A percentile compares a stretch with the other conserved stretches of the same genome.
Evolutionary conservation across 2,113 vertebrate genomes (phyloP).

Genomic region (Leucopsar rothschildi): DNA sequence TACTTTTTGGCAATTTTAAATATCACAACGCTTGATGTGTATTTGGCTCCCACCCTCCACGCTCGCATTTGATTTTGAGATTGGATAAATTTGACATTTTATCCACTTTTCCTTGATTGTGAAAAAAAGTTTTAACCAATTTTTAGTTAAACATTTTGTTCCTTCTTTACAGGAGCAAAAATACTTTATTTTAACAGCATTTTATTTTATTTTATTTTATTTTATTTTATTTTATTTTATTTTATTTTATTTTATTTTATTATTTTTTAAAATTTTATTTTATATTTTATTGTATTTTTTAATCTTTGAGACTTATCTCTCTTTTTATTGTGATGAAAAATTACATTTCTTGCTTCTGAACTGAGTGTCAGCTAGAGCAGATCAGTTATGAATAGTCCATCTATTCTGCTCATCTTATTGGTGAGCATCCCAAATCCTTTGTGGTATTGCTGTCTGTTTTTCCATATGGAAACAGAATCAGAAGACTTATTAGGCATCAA

Average conservation of each 20-base stretch:
- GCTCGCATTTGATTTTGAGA: slow-evolving; percentile 26
- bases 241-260: too few relatives aligned
- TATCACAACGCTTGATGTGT: not conserved
- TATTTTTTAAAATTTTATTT: too few relatives aligned
- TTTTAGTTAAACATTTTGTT: slow-evolving; percentile 3
- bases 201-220: too few relatives aligned
- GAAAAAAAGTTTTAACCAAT: slow-evolving; percentile 3
- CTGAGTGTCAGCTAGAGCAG: not conserved
- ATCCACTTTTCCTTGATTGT: not conserved
- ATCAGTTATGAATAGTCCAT: not conserved
- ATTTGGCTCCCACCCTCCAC: slow-evolving; percentile 1
- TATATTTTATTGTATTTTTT: too few relatives aligned
- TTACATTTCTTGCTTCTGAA: not conserved
- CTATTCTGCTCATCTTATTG: not conserved
- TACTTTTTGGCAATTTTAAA: not conserved
- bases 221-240: too few relatives aligned
- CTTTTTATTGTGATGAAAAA: not conserved
- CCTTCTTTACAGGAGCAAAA: not conserved
- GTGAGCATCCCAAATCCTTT: not conserved
- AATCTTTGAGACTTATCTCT: not conserved
- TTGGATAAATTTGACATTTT: slow-evolving; percentile 16
- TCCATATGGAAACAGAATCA: not conserved
- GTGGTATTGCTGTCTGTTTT: not conserved
- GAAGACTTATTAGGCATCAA: not conserved
- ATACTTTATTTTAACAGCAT: not conserved